A percentile compares a stretch with the other conserved stretches of the same genome.
Evolutionary conservation across 2,797 vertebrate species (phyloP).

Genomic region (Syngnathus rostellatus): DNA sequence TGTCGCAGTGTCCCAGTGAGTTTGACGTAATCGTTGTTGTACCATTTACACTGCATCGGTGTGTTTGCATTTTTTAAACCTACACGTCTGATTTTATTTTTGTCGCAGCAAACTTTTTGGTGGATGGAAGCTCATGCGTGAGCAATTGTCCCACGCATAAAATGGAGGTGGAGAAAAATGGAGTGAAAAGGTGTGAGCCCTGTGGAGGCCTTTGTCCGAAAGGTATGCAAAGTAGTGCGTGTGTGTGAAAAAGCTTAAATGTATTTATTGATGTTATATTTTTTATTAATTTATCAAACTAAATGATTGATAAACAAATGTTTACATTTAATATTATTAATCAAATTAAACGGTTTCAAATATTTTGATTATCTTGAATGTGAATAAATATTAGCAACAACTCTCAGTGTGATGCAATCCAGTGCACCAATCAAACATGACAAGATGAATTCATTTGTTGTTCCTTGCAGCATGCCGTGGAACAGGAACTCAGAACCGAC

Average conservation of each 20-base stretch:
- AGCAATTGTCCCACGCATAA: conserved; percentile 85
- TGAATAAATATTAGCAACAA: no score
- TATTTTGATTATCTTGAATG: no score
- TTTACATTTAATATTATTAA: no score
- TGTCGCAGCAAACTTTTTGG: conserved; percentile 79
- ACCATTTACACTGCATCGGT: not conserved
- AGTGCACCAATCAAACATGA: no score
- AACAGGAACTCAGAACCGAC: conserved; percentile 65
- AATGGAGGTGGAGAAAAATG: conserved; percentile 85
- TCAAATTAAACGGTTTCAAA: no score
- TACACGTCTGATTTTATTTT: not conserved
- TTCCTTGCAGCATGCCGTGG: conserved; percentile 75
- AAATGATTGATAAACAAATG: no score
- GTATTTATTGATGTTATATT: no score
- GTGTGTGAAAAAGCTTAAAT: no score
- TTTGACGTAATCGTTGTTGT: conserved; percentile 18
- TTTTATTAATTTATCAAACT: no score
- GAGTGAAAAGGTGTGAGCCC: conserved; percentile 82
- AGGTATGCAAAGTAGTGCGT: conserved; percentile 60
- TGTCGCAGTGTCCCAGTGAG: conserved; percentile 87
- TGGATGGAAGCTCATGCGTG: conserved; percentile 90
- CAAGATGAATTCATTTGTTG: no score
- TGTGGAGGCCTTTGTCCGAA: conserved; percentile 87
- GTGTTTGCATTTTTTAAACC: not conserved
- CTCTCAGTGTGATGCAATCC: no score